phyloP scores from a whole-genome alignment of 2,888 invertebrate genomes.

The Coleophora flavipennella region DNA sequence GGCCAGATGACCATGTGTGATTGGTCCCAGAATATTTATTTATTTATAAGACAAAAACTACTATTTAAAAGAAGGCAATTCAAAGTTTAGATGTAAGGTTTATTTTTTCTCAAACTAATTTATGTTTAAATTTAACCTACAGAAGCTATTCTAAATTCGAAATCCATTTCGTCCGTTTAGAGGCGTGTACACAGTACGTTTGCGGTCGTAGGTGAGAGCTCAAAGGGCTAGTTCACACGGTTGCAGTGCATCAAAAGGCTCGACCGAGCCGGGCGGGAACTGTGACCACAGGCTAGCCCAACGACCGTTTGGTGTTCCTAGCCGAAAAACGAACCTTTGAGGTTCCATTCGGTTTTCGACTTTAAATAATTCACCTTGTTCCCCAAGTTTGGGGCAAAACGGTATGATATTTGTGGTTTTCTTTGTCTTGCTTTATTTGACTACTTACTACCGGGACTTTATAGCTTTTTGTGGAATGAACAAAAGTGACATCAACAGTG shows the following conservation, averaged over 20 bases:
- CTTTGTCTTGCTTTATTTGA: no score
- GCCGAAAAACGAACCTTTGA: conserved; percentile 28
- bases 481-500: no score
- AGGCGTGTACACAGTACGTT: conserved; percentile 53
- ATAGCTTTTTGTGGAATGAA: no score
- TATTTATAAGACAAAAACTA: no score
- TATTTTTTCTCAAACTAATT: no score
- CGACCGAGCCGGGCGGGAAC: conserved; percentile 42
- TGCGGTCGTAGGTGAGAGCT: conserved; percentile 64
- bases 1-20: no score
- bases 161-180: conserved; percentile 34
- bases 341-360: conserved; percentile 22
- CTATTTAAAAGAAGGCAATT: no score
- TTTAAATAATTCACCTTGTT: conserved; percentile 3
- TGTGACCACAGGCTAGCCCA: conserved; percentile 46
- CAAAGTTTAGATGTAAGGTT: no score
- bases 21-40: no score
- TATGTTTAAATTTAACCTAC: no score
- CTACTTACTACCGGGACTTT: background rate
- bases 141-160: conserved; percentile 22
- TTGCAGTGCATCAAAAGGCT: conserved; percentile 51
- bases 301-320: conserved; percentile 37
- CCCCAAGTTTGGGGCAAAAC: background rate
- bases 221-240: conserved; percentile 59
- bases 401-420: no score